phyloP scores from a whole-genome alignment of 2,113 vertebrate species.

The Pseudonaja textilis region DNA sequence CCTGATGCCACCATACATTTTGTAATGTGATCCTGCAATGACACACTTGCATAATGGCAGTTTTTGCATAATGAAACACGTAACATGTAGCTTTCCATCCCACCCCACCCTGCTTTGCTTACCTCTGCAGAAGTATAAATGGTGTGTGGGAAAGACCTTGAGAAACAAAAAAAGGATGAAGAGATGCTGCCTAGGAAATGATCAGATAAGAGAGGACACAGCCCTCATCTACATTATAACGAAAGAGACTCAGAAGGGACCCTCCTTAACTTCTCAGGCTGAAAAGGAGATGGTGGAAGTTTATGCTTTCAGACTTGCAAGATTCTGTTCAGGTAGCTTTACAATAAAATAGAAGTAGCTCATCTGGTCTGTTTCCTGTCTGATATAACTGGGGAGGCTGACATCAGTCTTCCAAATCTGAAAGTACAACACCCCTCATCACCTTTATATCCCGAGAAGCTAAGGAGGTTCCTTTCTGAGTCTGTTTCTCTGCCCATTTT shows the following conservation, averaged over 20 bases:
- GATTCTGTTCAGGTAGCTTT: background rate
- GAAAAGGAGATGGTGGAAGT: background rate
- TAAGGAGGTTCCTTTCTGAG: background rate
- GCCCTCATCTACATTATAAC: background rate
- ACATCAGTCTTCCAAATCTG: background rate
- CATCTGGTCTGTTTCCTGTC: background rate
- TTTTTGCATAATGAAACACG: background rate
- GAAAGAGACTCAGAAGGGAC: background rate
- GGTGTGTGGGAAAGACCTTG: background rate
- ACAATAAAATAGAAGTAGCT: background rate
- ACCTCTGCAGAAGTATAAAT: background rate
- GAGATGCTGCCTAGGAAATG: background rate
- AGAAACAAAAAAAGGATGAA: background rate
- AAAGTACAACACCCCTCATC: background rate
- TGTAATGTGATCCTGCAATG: background rate
- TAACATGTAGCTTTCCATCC: background rate
- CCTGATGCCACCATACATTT: background rate
- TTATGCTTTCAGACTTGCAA: background rate
- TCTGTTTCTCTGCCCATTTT: too few species aligned
- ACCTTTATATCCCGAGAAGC: background rate
- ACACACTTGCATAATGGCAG: background rate
- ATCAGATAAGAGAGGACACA: too few species aligned
- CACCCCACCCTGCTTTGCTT: background rate
- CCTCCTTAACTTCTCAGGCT: background rate
- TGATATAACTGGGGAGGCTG: background rate